These are phyloP conservation scores for Laticauda laticaudata DNA, from an alignment of 2,113 vertebrate genomes.

Conservation along the genomic window DNA sequence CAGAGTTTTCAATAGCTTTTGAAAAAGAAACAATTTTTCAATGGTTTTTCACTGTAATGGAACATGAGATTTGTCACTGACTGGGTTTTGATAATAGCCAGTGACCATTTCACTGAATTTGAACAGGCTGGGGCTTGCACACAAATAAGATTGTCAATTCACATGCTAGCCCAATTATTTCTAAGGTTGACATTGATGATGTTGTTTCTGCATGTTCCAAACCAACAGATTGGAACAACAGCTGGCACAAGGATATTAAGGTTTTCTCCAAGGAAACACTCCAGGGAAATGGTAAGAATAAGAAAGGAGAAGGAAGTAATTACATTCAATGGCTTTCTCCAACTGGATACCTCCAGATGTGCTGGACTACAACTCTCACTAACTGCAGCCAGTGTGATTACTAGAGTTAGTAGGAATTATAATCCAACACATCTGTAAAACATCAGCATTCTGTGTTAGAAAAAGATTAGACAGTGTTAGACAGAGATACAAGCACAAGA, in stretches of 20 bases:
- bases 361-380: neutral
- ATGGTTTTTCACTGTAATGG: fast-evolving
- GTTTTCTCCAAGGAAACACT: slow-evolving; percentile 32
- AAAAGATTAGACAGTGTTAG: no score
- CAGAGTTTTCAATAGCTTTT: neutral
- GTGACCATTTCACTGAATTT: slow-evolving; percentile 17
- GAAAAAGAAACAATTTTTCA: neutral
- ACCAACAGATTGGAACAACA: slow-evolving; percentile 20
- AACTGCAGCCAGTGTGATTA: neutral
- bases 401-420: neutral
- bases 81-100: slow-evolving; percentile 15
- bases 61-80: neutral
- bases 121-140: slow-evolving; percentile 3
- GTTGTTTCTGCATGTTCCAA: neutral
- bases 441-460: neutral
- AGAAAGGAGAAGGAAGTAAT: neutral
- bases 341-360: neutral
- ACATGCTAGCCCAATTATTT: neutral
- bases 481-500: neutral
- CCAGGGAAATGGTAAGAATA: slow-evolving; percentile 10
- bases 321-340: neutral
- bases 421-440: neutral
- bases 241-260: neutral
- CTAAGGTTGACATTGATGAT: neutral
- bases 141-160: neutral